Evolutionary conservation across 1,140 invertebrate species (phyloP), one percentile per base, ranked within the genome.

Genomic region (Leptonema lineaticorne): DNA sequence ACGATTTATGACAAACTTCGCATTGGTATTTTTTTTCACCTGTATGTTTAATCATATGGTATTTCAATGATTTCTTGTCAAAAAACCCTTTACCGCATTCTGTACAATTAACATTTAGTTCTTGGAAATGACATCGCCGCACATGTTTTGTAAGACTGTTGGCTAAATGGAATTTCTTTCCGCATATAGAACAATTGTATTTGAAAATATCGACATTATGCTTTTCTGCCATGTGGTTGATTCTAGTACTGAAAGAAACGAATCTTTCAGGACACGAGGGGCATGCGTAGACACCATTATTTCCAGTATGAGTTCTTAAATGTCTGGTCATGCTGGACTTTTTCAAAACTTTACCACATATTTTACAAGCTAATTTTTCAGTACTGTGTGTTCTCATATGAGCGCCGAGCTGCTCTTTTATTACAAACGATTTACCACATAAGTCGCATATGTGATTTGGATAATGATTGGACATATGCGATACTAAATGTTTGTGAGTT

Each of bases 381-480:
- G 91, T 90, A 22, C 87, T 87, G 76, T 94, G 91, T 0, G 89
- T 92, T 5, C 91, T 87, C 45, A 90, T 79, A 77, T 94, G 92
- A 30, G 90, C 78, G 60, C 74, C 75, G 1, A 82, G 73, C 56
- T 76, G 79, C 1, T 77, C 75, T 8, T 78, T 70, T 0, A 75
- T 76, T 8, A 75, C 74, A 71, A 82, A 82, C 33, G 76, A 76
- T 67, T 81, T 81, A 29, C 78, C 77, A 70, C 80, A 82, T 62
- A 79, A 69, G n/a, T 76, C 73, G 71, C 80, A 67, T n/a, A 56
- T 56, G 48, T 59, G 45, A 60, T 67, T 67, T 0, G 53, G 53
- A 59, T 56, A 67, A 48, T 59, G 53, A 16, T 57, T 50, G 0
- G 57, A 18, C 57, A 67, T 48, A 28, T 59, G 57, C 4, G 28